Conservation (phyloP, 2,888 invertebrate genomes). For the Scrobipalpa atriplicella region DNA sequence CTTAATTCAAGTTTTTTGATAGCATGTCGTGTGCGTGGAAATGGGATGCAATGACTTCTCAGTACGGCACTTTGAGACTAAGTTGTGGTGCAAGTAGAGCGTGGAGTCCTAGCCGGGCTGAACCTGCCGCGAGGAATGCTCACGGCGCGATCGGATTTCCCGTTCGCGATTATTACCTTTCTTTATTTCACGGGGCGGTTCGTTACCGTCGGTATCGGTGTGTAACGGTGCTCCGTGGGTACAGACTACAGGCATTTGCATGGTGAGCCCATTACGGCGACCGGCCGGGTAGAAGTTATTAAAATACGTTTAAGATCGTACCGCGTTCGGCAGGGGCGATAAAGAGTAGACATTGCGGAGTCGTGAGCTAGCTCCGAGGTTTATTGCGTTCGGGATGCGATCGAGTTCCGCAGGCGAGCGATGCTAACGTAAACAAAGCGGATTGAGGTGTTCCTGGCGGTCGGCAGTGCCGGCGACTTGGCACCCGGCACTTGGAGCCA, state of each 20-base stretch:
- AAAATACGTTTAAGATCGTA: conserved; percentile 77
- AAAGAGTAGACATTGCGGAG: conserved; percentile 73
- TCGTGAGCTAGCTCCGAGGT: conserved; percentile 75
- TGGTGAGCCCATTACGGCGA: conserved; percentile 73
- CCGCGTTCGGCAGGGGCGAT: conserved; percentile 69
- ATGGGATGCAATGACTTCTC: conserved; percentile 9
- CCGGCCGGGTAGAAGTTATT: conserved; percentile 74
- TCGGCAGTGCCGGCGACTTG: conserved; percentile 45
- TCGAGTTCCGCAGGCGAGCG: conserved; percentile 59
- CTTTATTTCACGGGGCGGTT: conserved; percentile 74
- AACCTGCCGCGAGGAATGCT: conserved; percentile 48
- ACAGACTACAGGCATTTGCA: conserved; percentile 72
- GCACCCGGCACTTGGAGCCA: conserved; percentile 45
- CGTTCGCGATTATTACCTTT: conserved; percentile 73
- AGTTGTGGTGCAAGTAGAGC: conserved; percentile 51
- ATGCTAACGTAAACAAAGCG: conserved; percentile 68
- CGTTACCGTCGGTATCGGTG: conserved; percentile 67
- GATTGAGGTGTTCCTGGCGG: conserved; percentile 67
- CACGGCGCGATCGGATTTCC: conserved; percentile 71
- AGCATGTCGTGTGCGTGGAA: not conserved
- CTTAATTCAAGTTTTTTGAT: conserved; percentile 61
- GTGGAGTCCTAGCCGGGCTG: conserved; percentile 49
- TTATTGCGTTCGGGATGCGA: conserved; percentile 76
- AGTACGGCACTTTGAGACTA: conserved; percentile 37
- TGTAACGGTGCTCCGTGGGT: conserved; percentile 69